These are phyloP conservation scores for Agrotis ipsilon DNA, from an alignment of 2,888 invertebrate species.

Conservation along the genomic window DNA sequence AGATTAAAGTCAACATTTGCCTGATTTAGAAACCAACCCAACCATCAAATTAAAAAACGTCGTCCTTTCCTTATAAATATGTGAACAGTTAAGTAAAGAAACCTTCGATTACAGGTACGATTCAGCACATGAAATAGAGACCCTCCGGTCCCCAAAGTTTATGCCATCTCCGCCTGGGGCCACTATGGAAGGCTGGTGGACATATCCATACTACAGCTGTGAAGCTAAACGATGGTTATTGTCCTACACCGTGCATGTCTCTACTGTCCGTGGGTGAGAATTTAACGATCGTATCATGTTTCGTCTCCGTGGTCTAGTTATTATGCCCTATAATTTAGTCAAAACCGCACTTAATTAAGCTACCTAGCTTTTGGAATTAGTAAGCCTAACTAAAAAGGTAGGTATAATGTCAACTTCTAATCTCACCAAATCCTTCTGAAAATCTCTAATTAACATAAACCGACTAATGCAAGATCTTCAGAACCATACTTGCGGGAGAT, in stretches of 20 bases:
- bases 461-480: constrained; percentile 1
- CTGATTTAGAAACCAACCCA: neutral
- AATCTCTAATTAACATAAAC: constrained; percentile 25
- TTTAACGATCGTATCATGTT: neutral
- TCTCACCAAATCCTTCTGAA: constrained; percentile 13
- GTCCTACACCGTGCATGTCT: constrained; percentile 94
- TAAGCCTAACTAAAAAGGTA: neutral
- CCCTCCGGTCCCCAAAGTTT: constrained; percentile 93
- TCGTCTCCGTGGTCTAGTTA: neutral
- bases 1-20: neutral
- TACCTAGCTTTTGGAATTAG: neutral
- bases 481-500: constrained; percentile 8
- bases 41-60: neutral
- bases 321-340: neutral
- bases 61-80: neutral
- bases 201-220: constrained; percentile 97
- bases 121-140: constrained; percentile 92
- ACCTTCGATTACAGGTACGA: constrained; percentile 89
- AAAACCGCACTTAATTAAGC: neutral
- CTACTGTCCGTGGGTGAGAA: constrained; percentile 82
- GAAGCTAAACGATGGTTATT: constrained; percentile 95
- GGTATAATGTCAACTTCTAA: constrained; percentile 17
- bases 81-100: neutral
- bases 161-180: constrained; percentile 92
- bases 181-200: constrained; percentile 95